Evolutionary conservation across 2,797 vertebrate genomes (phyloP).

Genomic region (Telmatherina bonti): DNA sequence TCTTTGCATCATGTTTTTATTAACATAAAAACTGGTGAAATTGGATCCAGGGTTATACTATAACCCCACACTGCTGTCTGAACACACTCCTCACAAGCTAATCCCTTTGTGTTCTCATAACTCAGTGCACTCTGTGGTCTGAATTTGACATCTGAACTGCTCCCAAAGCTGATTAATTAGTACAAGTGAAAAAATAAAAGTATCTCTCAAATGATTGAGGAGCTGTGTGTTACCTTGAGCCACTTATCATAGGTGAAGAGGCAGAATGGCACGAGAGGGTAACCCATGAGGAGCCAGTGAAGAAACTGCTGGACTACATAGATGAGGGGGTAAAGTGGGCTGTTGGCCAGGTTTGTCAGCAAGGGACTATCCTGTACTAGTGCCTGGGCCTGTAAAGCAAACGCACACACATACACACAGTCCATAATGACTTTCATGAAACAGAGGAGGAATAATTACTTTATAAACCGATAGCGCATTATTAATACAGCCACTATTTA

Average conservation of each 20-base stretch:
- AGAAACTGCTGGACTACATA: slow-evolving; percentile 91
- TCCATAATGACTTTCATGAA: neutral
- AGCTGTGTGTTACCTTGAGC: slow-evolving; percentile 87
- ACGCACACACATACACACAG: slow-evolving; percentile 34
- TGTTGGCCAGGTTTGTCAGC: slow-evolving; percentile 83
- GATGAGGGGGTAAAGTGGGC: slow-evolving; percentile 85
- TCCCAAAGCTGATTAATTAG: neutral
- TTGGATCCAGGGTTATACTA: neutral
- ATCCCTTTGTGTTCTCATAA: slow-evolving; percentile 1
- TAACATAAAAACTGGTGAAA: neutral
- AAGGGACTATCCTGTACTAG: slow-evolving; percentile 89
- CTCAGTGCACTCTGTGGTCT: neutral
- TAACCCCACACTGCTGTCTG: neutral
- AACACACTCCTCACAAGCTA: neutral
- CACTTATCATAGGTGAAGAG: slow-evolving; percentile 98
- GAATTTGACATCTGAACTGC: neutral
- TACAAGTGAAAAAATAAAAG: neutral
- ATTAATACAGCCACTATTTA: slow-evolving; percentile 20
- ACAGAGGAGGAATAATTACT: neutral
- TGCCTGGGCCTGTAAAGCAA: slow-evolving; percentile 78
- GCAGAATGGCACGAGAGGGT: slow-evolving; percentile 93
- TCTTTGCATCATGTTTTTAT: too few species aligned
- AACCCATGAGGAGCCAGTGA: slow-evolving; percentile 98
- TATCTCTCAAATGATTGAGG: neutral
- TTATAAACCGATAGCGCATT: slow-evolving; percentile 10